phyloP scores from a whole-genome alignment of 2,888 invertebrate genomes.

The Melanargia galathea region DNA sequence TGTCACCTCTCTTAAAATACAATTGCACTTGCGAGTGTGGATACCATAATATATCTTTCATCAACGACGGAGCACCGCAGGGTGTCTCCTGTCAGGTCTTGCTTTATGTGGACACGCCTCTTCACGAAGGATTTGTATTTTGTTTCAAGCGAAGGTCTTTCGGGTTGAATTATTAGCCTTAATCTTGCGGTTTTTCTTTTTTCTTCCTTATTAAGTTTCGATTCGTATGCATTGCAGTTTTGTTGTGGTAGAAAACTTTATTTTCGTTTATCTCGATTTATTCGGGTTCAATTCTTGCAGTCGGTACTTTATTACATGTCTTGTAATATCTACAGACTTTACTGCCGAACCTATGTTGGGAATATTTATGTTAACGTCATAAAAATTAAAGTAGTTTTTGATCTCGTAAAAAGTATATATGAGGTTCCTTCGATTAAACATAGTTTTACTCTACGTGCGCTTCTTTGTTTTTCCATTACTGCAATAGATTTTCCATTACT shows the following conservation, averaged over 20 bases:
- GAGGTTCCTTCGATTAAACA: too few species aligned
- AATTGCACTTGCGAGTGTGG: conserved; percentile 30
- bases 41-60: conserved; percentile 55
- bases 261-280: conserved; percentile 34
- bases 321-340: conserved; percentile 24
- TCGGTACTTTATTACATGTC: conserved; percentile 25
- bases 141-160: conserved; percentile 57
- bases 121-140: conserved; percentile 60
- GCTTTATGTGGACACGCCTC: conserved; percentile 61
- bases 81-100: conserved; percentile 61
- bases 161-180: conserved; percentile 59
- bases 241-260: conserved; percentile 44
- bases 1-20: conserved; percentile 33
- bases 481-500: too few species aligned
- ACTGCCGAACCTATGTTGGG: not conserved
- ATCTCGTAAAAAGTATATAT: not conserved
- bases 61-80: conserved; percentile 54
- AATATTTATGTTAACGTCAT: not conserved
- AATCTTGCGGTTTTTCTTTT: conserved; percentile 51
- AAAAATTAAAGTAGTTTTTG: not conserved
- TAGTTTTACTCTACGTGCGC: too few species aligned
- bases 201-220: conserved; percentile 49
- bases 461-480: too few species aligned
- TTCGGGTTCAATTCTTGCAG: conserved; percentile 27
- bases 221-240: conserved; percentile 39